phyloP scores from a whole-genome alignment of 1,140 invertebrate species.

The Chymomyza costata region DNA sequence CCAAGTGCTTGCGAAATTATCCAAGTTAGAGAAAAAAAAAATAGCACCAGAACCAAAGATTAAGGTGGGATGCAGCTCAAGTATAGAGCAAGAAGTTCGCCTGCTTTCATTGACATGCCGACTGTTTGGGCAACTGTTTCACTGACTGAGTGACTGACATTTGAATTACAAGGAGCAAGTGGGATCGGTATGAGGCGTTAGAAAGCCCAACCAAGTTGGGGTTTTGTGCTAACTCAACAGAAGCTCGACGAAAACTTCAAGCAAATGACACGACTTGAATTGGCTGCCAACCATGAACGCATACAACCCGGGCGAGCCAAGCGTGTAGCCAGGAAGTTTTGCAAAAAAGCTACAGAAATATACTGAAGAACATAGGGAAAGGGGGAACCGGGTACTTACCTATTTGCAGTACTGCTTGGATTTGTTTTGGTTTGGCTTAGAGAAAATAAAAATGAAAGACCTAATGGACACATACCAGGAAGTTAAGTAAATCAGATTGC shows the following conservation, averaged over 20 bases:
- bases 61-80: neutral
- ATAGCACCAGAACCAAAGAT: neutral
- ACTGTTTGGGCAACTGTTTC: conserved; percentile 26
- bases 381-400: conserved; percentile 11
- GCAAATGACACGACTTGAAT: conserved; percentile 70
- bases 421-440: conserved; percentile 44
- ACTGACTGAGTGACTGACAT: conserved; percentile 64
- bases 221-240: conserved; percentile 46
- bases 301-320: conserved; percentile 55
- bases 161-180: conserved; percentile 49
- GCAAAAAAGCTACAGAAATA: conserved; percentile 16
- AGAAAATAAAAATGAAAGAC: no score
- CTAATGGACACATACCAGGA: no score
- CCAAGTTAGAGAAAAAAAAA: no score
- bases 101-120: conserved; percentile 47
- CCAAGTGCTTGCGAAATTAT: no score
- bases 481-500: conserved; percentile 65
- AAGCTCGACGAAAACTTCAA: conserved; percentile 71
- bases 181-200: neutral
- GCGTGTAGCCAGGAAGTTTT: conserved; percentile 46
- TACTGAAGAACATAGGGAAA: neutral
- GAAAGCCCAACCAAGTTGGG: no score
- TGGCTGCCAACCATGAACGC: conserved; percentile 70
- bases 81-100: conserved; percentile 40
- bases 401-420: conserved; percentile 40